Evolutionary conservation across 1,140 invertebrate genomes (phyloP).

Genomic region (Pogonognathellus flavescens): DNA sequence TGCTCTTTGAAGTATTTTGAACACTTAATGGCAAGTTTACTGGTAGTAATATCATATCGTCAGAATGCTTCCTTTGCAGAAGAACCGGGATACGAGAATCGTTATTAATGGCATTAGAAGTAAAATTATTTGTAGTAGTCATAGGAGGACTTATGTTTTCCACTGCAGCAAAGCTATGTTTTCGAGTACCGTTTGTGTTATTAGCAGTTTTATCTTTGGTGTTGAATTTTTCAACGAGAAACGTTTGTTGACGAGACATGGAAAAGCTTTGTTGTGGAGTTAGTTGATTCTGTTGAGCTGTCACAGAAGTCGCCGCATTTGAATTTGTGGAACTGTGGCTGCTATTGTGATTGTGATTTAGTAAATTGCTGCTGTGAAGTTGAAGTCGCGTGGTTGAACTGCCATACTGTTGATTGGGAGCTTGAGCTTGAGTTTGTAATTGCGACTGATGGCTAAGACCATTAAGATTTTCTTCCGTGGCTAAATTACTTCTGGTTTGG

Average conservation of each 20-base stretch:
- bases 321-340: not conserved
- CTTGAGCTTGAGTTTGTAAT: slow-evolving; percentile 49
- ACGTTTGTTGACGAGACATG: slow-evolving; percentile 56
- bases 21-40: slow-evolving; percentile 38
- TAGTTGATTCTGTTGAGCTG: not conserved
- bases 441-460: not conserved
- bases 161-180: not conserved
- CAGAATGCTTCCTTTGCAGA: slow-evolving; percentile 59
- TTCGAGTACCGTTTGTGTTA: not conserved
- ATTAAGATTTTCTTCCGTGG: not conserved
- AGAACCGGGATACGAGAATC: slow-evolving; percentile 60
- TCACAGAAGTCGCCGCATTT: not conserved
- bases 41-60: slow-evolving; percentile 55
- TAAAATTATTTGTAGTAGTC: not conserved
- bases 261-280: slow-evolving; percentile 8
- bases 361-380: slow-evolving; percentile 52
- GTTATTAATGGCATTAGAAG: not conserved
- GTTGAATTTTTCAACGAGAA: slow-evolving; percentile 56
- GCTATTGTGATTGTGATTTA: slow-evolving; percentile 6
- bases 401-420: slow-evolving; percentile 50
- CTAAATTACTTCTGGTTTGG: slow-evolving; percentile 53
- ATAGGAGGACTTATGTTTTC: not conserved
- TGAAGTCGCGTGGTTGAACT: slow-evolving; percentile 41
- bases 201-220: slow-evolving; percentile 32
- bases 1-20: slow-evolving; percentile 50